Conservation (phyloP, 2,113 vertebrate genomes). For the Acrocephalus kingi region DNA sequence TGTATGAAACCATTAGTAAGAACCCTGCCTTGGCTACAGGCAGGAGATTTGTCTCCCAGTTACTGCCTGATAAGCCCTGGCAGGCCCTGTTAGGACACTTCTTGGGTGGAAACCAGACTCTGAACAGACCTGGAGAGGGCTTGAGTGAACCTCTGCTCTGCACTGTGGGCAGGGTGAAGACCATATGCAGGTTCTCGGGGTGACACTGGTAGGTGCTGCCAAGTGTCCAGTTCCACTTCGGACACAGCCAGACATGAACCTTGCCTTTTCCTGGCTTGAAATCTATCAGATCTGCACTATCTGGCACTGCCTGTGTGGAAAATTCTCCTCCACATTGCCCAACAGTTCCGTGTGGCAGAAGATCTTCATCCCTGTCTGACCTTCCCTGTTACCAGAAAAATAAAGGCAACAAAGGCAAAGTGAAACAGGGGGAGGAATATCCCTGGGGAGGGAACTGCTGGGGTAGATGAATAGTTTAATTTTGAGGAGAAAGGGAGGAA, state of each 20-base stretch:
- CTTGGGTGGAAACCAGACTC: neutral
- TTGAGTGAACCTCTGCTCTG: neutral
- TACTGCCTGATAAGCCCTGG: neutral
- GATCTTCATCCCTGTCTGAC: neutral
- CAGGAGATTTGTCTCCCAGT: neutral
- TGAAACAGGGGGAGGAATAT: neutral
- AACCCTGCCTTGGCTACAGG: neutral
- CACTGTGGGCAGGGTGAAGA: neutral
- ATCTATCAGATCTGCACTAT: neutral
- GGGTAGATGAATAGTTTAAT: neutral
- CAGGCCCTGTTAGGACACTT: neutral
- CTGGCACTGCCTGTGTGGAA: neutral
- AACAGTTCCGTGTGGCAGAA: neutral
- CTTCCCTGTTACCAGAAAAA: neutral
- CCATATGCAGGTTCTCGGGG: neutral
- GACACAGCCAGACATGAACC: neutral
- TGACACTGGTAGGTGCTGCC: neutral
- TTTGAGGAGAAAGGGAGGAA: neutral
- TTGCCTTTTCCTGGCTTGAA: neutral
- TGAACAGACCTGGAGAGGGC: neutral
- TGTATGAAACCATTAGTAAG: neutral
- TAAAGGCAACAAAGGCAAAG: neutral
- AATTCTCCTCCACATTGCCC: neutral
- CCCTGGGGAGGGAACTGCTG: neutral
- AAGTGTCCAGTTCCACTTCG: neutral